Evolutionary conservation across 2,888 invertebrate species (phyloP).

Genomic region (Globia sparganii): DNA sequence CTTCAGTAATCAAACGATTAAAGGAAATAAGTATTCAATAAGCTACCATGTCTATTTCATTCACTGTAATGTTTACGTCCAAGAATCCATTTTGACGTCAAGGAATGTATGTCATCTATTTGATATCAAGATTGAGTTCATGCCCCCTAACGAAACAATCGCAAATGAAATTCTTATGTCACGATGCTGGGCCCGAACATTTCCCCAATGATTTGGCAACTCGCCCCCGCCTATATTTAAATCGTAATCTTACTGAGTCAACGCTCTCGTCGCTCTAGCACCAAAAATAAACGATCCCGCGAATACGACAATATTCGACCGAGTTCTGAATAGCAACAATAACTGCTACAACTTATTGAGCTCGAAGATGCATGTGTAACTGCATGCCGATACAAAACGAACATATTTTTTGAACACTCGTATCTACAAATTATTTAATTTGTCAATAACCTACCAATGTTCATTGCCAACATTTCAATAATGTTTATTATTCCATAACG

Average conservation of each 20-base stretch:
- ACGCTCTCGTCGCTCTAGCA: conserved; percentile 86
- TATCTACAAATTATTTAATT: conserved; percentile 6
- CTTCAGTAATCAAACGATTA: neutral
- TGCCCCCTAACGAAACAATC: conserved; percentile 75
- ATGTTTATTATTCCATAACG: conserved; percentile 9
- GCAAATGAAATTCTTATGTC: conserved; percentile 77
- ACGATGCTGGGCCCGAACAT: conserved; percentile 77
- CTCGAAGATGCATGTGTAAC: conserved; percentile 39
- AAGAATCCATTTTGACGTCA: conserved; percentile 22
- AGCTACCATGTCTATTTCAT: neutral
- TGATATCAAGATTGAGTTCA: conserved; percentile 57
- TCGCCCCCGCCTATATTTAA: conserved; percentile 89
- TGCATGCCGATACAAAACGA: conserved; percentile 17
- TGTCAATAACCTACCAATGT: conserved; percentile 14
- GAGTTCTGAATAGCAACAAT: conserved; percentile 80
- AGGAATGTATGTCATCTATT: conserved; percentile 38
- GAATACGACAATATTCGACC: conserved; percentile 81
- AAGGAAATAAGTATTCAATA: neutral
- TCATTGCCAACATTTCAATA: conserved; percentile 16
- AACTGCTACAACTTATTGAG: conserved; percentile 55
- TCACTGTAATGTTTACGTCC: conserved; percentile 4
- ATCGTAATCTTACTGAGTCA: conserved; percentile 90
- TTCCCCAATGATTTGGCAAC: conserved; percentile 89
- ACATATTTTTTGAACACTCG: neutral
- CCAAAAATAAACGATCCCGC: conserved; percentile 85